These are phyloP conservation scores for Scaptomyza cyrtandrae DNA, from an alignment of 2,888 invertebrate species.

Conservation along the genomic window DNA sequence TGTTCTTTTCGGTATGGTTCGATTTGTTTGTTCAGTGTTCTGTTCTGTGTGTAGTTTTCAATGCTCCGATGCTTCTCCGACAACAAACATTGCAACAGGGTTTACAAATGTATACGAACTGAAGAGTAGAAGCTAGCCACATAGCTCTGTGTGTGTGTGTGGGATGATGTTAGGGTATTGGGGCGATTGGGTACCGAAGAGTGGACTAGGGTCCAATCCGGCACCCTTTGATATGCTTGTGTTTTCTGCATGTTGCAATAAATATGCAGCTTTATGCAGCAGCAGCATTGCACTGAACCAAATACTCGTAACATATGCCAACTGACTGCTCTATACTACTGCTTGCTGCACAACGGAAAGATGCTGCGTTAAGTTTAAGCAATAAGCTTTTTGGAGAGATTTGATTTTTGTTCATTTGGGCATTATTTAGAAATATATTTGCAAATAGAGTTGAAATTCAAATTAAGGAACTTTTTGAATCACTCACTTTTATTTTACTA, in stretches of 20 bases:
- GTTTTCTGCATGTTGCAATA: slow-evolving; percentile 78
- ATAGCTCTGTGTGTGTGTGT: slow-evolving; percentile 7
- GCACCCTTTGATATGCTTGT: slow-evolving; percentile 74
- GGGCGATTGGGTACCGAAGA: slow-evolving; percentile 39
- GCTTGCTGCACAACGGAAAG: slow-evolving; percentile 21
- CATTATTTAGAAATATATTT: neutral
- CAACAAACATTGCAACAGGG: slow-evolving; percentile 59
- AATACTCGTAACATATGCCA: slow-evolving; percentile 57
- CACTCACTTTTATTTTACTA: neutral
- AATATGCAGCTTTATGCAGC: slow-evolving; percentile 78
- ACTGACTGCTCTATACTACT: slow-evolving; percentile 33
- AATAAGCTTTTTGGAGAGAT: slow-evolving; percentile 38
- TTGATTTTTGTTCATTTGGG: slow-evolving; percentile 16
- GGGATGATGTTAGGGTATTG: slow-evolving; percentile 10
- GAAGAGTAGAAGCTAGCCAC: neutral
- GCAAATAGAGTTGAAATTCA: slow-evolving; percentile 9
- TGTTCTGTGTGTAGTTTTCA: slow-evolving; percentile 39
- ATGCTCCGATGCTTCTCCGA: slow-evolving; percentile 34
- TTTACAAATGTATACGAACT: slow-evolving; percentile 49
- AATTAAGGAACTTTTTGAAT: slow-evolving; percentile 1
- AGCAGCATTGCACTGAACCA: slow-evolving; percentile 7
- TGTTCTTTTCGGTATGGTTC: slow-evolving; percentile 16
- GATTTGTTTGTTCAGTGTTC: slow-evolving; percentile 19
- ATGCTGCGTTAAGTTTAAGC: slow-evolving; percentile 16
- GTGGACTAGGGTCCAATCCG: slow-evolving; percentile 38